Evolutionary conservation across 1,140 invertebrate species (phyloP).

Genomic region (Drosophila biarmipes): DNA sequence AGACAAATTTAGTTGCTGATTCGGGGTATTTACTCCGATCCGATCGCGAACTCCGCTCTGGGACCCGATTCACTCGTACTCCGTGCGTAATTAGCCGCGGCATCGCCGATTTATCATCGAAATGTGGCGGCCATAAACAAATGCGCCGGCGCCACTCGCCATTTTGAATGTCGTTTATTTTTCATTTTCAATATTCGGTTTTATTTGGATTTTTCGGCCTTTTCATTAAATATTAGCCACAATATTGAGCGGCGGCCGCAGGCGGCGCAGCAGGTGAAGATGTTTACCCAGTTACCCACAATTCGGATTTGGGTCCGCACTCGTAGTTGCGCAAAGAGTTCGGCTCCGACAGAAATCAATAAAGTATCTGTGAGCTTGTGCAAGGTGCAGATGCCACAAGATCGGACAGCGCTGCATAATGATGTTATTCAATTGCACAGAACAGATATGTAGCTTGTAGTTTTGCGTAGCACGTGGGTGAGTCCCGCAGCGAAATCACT

Average conservation of each 20-base stretch:
- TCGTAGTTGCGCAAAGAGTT: slow-evolving; percentile 52
- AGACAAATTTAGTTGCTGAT: slow-evolving; percentile 57
- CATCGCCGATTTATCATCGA: slow-evolving; percentile 57
- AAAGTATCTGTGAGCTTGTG: slow-evolving; percentile 49
- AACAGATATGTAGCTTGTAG: too few relatives aligned
- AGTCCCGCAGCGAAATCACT: slow-evolving; percentile 21
- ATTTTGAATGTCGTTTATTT: slow-evolving; percentile 21
- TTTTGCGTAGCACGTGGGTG: slow-evolving; percentile 29
- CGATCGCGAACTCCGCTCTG: slow-evolving; percentile 36
- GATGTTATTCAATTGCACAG: slow-evolving; percentile 49
- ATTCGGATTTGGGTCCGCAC: slow-evolving; percentile 46
- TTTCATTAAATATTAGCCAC: slow-evolving; percentile 10
- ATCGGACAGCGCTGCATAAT: slow-evolving; percentile 46
- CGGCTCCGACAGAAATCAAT: slow-evolving; percentile 50
- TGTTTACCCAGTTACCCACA: slow-evolving; percentile 56
- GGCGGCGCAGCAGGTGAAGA: slow-evolving; percentile 59
- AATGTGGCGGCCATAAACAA: slow-evolving; percentile 46
- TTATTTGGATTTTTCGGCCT: slow-evolving; percentile 11
- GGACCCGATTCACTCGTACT: slow-evolving; percentile 7
- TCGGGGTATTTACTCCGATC: slow-evolving; percentile 36
- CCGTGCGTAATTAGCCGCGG: slow-evolving; percentile 48
- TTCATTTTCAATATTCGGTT: slow-evolving; percentile 14
- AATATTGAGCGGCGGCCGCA: slow-evolving; percentile 10
- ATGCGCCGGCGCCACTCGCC: slow-evolving; percentile 44
- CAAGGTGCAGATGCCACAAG: slow-evolving; percentile 39